These are phyloP conservation scores for Grammomys dolichurus DNA, from an alignment of 2,113 vertebrate genomes.

Conservation along the genomic window DNA sequence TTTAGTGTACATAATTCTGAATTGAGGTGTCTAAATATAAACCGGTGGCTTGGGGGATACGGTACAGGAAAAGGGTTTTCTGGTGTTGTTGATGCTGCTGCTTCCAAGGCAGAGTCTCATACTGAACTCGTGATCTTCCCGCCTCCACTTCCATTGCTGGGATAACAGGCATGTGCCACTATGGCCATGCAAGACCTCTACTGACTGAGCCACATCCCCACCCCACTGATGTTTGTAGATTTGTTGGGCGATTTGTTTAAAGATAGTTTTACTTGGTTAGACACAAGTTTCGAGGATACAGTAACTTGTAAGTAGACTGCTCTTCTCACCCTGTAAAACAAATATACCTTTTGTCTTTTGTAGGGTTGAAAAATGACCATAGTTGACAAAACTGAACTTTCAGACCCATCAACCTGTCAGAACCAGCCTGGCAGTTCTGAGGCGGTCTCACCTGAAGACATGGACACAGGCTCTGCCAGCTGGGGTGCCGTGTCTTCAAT, in stretches of 20 bases:
- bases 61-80: background rate
- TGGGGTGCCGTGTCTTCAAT: slow-evolving; percentile 91
- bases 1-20: slow-evolving; percentile 29
- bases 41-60: background rate
- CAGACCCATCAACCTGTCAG: slow-evolving; percentile 93
- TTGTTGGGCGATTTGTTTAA: slow-evolving; percentile 40
- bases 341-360: slow-evolving; percentile 73
- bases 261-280: background rate
- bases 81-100: background rate
- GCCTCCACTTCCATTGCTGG: background rate
- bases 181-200: background rate
- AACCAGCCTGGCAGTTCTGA: slow-evolving; percentile 90
- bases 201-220: too few species aligned
- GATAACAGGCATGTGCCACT: background rate
- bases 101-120: background rate
- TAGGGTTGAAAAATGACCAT: slow-evolving; percentile 99
- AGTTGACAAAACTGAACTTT: slow-evolving; percentile 97
- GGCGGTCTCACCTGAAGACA: slow-evolving; percentile 92
- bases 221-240: background rate
- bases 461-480: slow-evolving; percentile 93
- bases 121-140: background rate
- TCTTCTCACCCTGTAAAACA: slow-evolving; percentile 52
- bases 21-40: slow-evolving; percentile 34
- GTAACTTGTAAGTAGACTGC: background rate
- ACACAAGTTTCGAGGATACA: background rate